Conservation (phyloP, 1,140 invertebrate species). For the Drosophila gunungcola region DNA sequence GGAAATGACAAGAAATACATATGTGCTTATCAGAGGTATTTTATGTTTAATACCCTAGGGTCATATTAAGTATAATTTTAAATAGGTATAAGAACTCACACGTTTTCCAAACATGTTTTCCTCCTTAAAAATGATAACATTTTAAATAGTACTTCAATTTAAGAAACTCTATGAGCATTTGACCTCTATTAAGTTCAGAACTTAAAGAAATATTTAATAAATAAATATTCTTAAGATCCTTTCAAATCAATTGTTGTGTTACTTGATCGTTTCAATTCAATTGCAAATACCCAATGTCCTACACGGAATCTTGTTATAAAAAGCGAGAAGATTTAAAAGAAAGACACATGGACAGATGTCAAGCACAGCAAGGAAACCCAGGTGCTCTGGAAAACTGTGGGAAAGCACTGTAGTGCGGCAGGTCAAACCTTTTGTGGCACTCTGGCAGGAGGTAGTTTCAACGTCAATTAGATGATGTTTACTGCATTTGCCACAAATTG, state of each 20-base stretch:
- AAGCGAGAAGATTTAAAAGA: slow-evolving; percentile 13
- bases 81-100: no score
- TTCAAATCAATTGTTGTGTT: no score
- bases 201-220: no score
- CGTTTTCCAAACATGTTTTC: no score
- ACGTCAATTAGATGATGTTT: slow-evolving; percentile 81
- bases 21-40: not conserved
- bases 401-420: not conserved
- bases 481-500: slow-evolving; percentile 78
- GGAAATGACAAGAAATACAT: not conserved
- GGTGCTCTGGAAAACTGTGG: not conserved
- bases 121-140: no score
- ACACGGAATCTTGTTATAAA: not conserved
- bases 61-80: not conserved
- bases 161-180: no score
- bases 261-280: not conserved
- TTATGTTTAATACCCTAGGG: not conserved
- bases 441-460: slow-evolving; percentile 61
- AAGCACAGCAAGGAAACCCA: slow-evolving; percentile 22
- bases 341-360: slow-evolving; percentile 52
- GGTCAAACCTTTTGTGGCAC: slow-evolving; percentile 32
- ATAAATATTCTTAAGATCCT: not conserved
- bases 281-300: not conserved
- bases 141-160: no score
- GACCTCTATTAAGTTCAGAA: no score